Conservation (phyloP, 2,797 vertebrate species). For the Etheostoma perlongum region DNA sequence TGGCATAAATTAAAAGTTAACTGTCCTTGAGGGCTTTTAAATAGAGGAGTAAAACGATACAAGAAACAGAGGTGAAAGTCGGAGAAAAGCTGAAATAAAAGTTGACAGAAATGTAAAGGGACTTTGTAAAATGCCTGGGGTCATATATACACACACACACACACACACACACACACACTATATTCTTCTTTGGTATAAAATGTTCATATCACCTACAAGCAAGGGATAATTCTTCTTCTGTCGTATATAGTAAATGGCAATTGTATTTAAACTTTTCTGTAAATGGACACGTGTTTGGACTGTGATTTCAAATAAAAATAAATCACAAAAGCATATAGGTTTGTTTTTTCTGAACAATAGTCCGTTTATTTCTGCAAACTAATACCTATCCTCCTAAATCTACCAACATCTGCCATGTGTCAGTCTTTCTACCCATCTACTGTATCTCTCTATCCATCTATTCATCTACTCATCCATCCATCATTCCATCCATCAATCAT, state of each 20-base stretch:
- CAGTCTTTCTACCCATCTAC: conserved; percentile 51
- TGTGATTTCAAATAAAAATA: background rate
- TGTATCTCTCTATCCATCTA: conserved; percentile 63
- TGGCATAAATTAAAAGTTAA: conserved; percentile 82
- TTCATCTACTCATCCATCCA: conserved; percentile 71
- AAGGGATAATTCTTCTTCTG: background rate
- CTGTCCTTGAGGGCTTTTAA: conserved; percentile 78
- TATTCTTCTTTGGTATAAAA: background rate
- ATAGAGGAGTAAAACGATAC: conserved; percentile 59
- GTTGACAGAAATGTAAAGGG: conserved; percentile 22
- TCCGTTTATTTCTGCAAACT: conserved; percentile 1
- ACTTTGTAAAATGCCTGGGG: conserved; percentile 22
- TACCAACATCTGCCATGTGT: conserved; percentile 44
- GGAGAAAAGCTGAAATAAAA: conserved; percentile 29
- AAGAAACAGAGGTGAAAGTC: conserved; percentile 32
- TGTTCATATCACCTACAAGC: background rate
- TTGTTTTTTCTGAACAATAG: background rate
- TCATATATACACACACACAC: too few relatives aligned
- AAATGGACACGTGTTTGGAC: background rate
- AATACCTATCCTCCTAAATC: conserved; percentile 7
- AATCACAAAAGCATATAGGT: background rate
- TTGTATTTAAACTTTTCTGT: background rate
- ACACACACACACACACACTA: too few relatives aligned
- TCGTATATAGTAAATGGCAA: background rate
- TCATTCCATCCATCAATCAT: conserved; percentile 84